A percentile compares a stretch with the other conserved stretches of the same genome.
These are phyloP conservation scores for Prietella phreatophila DNA, from an alignment of 2,113 vertebrate species.

Conservation along the genomic window DNA sequence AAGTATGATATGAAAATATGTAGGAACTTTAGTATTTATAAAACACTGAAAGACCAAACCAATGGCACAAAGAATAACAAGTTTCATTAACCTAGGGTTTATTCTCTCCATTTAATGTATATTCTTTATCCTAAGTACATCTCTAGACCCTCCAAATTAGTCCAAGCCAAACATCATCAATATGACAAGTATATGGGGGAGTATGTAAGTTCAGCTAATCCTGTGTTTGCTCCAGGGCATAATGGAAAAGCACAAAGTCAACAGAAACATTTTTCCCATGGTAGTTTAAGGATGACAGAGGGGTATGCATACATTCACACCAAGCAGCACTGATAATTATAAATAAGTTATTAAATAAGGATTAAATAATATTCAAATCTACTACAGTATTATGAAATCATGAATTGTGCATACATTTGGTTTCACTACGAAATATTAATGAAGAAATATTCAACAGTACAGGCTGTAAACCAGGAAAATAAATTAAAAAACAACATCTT, in stretches of 20 bases:
- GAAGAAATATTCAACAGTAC: background rate
- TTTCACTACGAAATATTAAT: background rate
- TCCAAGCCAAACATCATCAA: background rate
- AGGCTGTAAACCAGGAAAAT: background rate
- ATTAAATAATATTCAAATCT: background rate
- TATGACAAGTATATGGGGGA: background rate
- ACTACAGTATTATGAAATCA: background rate
- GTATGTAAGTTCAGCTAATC: background rate
- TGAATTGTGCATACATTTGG: no score
- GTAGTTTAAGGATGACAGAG: background rate
- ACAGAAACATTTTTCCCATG: slow-evolving; percentile 22
- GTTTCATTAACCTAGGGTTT: background rate
- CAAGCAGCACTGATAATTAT: background rate
- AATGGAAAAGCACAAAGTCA: background rate
- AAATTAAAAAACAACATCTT: background rate
- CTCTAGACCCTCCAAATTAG: background rate
- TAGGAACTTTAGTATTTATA: background rate
- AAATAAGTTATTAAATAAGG: background rate
- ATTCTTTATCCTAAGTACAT: background rate
- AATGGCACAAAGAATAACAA: background rate
- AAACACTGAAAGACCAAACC: background rate
- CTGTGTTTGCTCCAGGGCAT: background rate
- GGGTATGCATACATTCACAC: background rate
- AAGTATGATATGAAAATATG: background rate
- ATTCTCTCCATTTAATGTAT: background rate